phyloP scores from a whole-genome alignment of 2,113 vertebrate genomes.

The Eptesicus fuscus region DNA sequence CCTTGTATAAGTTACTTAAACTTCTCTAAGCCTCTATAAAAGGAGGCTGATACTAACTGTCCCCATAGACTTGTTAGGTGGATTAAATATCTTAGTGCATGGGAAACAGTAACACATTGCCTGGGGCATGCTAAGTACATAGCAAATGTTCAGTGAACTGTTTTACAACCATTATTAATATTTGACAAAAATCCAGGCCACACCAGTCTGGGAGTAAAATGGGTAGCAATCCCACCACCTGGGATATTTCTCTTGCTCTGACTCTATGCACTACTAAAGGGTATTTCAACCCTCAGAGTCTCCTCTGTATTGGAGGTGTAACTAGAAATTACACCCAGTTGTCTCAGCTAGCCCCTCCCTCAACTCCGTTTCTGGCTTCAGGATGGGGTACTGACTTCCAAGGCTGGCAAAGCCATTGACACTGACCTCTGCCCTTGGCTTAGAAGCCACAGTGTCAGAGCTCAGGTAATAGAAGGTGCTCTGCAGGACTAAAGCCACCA shows the following conservation, averaged over 20 bases:
- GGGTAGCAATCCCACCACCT: background rate
- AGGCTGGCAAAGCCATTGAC: background rate
- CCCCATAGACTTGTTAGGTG: background rate
- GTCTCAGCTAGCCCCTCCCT: background rate
- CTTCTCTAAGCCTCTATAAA: background rate
- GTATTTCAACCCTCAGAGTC: background rate
- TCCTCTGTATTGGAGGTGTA: background rate
- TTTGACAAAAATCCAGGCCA: slow-evolving; percentile 6
- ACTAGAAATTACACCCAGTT: background rate
- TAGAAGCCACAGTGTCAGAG: background rate
- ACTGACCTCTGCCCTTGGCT: background rate
- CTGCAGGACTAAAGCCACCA: background rate
- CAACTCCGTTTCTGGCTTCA: background rate
- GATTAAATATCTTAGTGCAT: background rate
- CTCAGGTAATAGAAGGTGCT: background rate
- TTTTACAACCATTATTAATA: background rate
- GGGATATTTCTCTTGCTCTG: background rate
- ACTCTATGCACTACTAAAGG: background rate
- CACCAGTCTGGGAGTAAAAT: background rate
- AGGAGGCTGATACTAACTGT: background rate
- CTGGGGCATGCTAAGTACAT: background rate
- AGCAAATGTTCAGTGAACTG: background rate
- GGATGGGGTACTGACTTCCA: background rate
- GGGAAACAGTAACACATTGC: background rate
- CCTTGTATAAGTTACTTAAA: background rate